Evolutionary conservation across 2,797 vertebrate species (phyloP).

Genomic region (Acrossocheilus wenchowensis): DNA sequence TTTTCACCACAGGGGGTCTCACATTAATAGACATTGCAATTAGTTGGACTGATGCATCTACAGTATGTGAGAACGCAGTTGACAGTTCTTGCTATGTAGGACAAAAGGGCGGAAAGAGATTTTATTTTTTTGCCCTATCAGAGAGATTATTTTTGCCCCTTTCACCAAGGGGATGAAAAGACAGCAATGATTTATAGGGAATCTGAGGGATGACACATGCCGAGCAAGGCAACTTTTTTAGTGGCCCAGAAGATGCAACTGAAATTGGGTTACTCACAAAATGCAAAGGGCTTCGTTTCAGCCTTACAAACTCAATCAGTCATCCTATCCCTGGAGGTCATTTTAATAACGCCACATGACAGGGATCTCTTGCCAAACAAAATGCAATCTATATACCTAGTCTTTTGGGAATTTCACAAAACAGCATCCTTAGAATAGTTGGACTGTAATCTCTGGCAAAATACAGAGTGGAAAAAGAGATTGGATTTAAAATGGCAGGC

Average conservation of each 20-base stretch:
- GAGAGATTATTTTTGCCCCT: conserved; percentile 55
- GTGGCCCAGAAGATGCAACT: conserved; percentile 63
- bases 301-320: conserved; percentile 76
- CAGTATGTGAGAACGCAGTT: not conserved
- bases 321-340: conserved; percentile 70
- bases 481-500: conserved; percentile 7
- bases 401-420: conserved; percentile 37
- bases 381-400: conserved; percentile 53
- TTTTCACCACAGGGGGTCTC: not conserved
- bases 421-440: conserved; percentile 24
- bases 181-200: conserved; percentile 75
- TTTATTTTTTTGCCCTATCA: conserved; percentile 64
- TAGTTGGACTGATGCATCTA: conserved; percentile 32
- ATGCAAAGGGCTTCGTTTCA: conserved; percentile 70
- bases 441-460: conserved; percentile 43
- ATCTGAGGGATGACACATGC: conserved; percentile 64
- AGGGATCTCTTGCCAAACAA: conserved; percentile 62
- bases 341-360: conserved; percentile 74
- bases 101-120: conserved; percentile 69
- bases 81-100: conserved; percentile 61
- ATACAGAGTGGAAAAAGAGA: not conserved
- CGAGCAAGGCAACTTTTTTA: conserved; percentile 64
- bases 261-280: conserved; percentile 68
- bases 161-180: conserved; percentile 68
- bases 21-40: conserved; percentile 15